Percentiles rank a stretch among this genome's conserved stretches.
phyloP scores from a whole-genome alignment of 2,797 vertebrate species.

The Sebastes kiyomatsui region DNA sequence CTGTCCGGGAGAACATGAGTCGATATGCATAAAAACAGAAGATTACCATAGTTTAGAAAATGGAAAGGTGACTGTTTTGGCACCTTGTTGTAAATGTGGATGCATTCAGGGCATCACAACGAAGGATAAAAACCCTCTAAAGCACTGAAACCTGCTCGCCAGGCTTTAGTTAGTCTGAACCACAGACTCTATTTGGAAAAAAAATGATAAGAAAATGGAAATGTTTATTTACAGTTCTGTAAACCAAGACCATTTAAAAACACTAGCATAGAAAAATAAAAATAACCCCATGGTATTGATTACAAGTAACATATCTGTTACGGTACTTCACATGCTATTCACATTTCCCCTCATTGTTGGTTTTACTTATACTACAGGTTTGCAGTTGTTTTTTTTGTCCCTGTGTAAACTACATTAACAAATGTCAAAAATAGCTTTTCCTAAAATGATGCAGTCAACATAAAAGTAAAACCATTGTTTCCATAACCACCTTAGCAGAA shows the following conservation, averaged over 20 bases:
- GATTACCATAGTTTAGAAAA: constrained; percentile 45
- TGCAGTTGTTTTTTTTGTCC: constrained; percentile 7
- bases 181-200: constrained; percentile 4
- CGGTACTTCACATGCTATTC: constrained; percentile 41
- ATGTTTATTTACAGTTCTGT: constrained; percentile 66
- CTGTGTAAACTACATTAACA: constrained; percentile 45
- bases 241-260: constrained; percentile 74
- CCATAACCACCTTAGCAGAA: constrained; percentile 11
- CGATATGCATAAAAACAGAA: constrained; percentile 67
- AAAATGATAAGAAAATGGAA: constrained; percentile 43
- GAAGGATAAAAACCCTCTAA: constrained; percentile 11
- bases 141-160: constrained; percentile 14
- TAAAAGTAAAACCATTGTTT: constrained; percentile 34
- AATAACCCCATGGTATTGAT: constrained; percentile 42
- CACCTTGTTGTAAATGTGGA: constrained; percentile 34
- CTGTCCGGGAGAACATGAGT: constrained; percentile 43
- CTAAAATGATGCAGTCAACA: constrained; percentile 30
- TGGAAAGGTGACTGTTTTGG: constrained; percentile 53
- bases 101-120: constrained; percentile 25
- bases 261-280: constrained; percentile 68
- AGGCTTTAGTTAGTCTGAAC: constrained; percentile 16
- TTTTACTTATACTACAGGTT: constrained; percentile 19
- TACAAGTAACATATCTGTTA: constrained; percentile 44
- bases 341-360: constrained; percentile 42
- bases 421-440: constrained; percentile 1